Base-by-base conservation (phyloP, 2,888 invertebrate species). In the Parnassius smintheus region DNA sequence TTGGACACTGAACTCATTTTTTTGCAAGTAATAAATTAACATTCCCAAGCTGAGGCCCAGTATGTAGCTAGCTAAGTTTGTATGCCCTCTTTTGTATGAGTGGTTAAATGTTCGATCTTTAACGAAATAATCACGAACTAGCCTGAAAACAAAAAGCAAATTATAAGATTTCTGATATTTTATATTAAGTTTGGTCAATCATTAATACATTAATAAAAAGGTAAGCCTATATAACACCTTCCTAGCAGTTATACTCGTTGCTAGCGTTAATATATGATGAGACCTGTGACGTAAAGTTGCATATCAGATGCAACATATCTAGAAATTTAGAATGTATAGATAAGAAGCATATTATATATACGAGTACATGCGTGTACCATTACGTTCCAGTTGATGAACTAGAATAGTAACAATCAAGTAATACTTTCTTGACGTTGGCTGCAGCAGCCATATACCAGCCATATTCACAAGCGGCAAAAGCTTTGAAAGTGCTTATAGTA, bases 271-370 rank as follows among this genome's bases (percentile, higher is more conserved):
- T 7, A n/a, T n/a, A 77, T 56, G 1, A 72, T 25, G 22, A 79
- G 59, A 0, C 78, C 78, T 2, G 78, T 2, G 12, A 74, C 62
- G 63, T 74, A 74, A 13, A 83, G 68, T 53, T 83, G 82, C 72
- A 80, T 75, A 59, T 81, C 78, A 7, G 76, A 70, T 8, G 77
- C 81, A 44, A 82, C 62, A 48, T 78, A 81, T 81, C 82, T 81
- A 65, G 0, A 62, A 56, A 50, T 12, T 35, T 35, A 7, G 7
- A 35, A 7, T 7, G 4, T 3, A 35, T 35, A 35, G 7, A 35
- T 7, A 7, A 35, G 35, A 35, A 25, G 25, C 4, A 7, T 35
- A 35, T 35, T 35, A 7, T 25, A 7, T 35, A 18, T 18, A 18
- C 18, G 18, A 18, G 18, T 35, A 7, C 35, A 35, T 7, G 4